Evolutionary conservation across 2,888 invertebrate genomes (phyloP).

Genomic region (Temnothorax unifasciatus): DNA sequence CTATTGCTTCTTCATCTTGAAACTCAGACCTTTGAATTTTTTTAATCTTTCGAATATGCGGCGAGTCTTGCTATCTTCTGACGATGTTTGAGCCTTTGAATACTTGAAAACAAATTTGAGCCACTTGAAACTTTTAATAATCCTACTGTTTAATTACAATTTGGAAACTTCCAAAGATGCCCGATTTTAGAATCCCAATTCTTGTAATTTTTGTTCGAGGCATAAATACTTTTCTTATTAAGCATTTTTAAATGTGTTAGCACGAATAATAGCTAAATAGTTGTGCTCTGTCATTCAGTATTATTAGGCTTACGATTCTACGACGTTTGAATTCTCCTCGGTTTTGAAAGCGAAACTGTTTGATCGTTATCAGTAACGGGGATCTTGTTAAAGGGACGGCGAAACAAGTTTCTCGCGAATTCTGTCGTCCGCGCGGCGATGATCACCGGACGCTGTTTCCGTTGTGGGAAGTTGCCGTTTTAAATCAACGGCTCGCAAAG

Average conservation of each 20-base stretch:
- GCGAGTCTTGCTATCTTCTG: background rate
- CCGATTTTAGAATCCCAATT: background rate
- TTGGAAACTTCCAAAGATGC: background rate
- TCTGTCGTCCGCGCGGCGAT: conserved; percentile 35
- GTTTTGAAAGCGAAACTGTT: conserved; percentile 20
- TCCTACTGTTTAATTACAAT: background rate
- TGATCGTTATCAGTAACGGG: conserved; percentile 39
- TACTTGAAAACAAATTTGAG: background rate
- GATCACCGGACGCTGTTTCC: conserved; percentile 46
- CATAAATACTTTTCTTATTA: background rate
- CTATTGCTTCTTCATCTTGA: background rate
- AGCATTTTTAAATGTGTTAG: background rate
- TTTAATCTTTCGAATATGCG: background rate
- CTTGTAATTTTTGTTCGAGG: background rate
- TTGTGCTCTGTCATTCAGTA: background rate
- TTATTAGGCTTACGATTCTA: background rate
- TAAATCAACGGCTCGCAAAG: conserved; percentile 83
- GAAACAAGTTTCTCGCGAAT: conserved; percentile 60
- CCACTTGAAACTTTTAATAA: background rate
- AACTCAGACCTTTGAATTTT: background rate
- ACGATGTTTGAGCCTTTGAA: background rate
- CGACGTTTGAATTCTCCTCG: background rate
- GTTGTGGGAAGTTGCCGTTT: conserved; percentile 76
- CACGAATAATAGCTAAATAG: background rate
- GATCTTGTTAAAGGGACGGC: conserved; percentile 49